phyloP scores from a whole-genome alignment of 2,113 vertebrate genomes.

The Arenaria interpres region DNA sequence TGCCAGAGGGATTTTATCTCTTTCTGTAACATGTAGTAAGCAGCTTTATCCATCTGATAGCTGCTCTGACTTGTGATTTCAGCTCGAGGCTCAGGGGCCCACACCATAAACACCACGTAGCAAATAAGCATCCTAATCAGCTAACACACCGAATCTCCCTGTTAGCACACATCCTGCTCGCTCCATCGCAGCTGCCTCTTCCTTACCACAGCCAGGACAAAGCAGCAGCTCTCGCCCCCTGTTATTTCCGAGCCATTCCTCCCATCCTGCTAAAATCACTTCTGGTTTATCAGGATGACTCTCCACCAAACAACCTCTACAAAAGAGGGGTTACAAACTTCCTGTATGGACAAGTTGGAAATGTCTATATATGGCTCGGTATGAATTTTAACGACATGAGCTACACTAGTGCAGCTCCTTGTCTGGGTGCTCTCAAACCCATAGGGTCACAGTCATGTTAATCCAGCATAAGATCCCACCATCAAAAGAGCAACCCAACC shows the following conservation, averaged over 20 bases:
- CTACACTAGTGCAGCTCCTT: background rate
- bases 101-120: background rate
- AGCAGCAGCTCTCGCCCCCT: accelerated
- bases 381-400: background rate
- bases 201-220: background rate
- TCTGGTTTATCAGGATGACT: background rate
- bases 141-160: accelerated
- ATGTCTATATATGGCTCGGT: background rate
- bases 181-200: background rate
- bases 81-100: background rate
- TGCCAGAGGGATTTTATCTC: conserved; percentile 25
- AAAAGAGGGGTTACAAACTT: background rate
- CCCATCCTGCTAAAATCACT: background rate
- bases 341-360: background rate
- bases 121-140: background rate
- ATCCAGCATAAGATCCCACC: background rate
- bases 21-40: background rate
- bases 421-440: background rate
- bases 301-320: background rate
- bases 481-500: background rate
- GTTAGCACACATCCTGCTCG: background rate
- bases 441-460: background rate
- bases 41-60: background rate
- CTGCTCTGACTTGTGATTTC: background rate
- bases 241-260: background rate